A percentile compares a stretch with the other conserved stretches of the same genome.
Conservation (phyloP, 2,888 invertebrate species). For the Tenodera sinensis region DNA sequence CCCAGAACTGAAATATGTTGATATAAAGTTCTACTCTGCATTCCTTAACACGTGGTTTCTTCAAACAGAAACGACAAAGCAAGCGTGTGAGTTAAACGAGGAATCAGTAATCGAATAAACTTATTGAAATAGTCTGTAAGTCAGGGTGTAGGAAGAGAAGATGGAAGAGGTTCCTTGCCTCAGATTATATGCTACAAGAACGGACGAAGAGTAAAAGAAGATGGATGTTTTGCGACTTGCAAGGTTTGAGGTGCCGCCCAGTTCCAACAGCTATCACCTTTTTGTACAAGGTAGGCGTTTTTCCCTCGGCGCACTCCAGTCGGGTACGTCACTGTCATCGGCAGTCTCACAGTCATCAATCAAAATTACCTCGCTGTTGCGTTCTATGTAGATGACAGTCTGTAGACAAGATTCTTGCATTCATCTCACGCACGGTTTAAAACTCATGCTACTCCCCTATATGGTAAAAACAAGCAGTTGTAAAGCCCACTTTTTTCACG, state of each 20-base stretch:
- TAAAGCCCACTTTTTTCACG: neutral
- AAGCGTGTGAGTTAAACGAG: no score
- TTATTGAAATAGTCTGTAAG: no score
- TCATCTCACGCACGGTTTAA: neutral
- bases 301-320: neutral
- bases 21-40: no score
- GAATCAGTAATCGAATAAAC: no score
- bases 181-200: neutral
- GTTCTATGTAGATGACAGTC: neutral
- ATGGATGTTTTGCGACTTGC: neutral
- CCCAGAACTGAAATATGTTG: no score
- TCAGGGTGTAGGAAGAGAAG: no score
- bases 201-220: neutral
- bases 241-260: neutral
- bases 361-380: slow-evolving; percentile 5
- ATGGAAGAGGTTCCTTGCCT: no score
- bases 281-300: neutral
- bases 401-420: neutral
- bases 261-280: neutral
- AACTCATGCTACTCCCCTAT: neutral
- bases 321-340: slow-evolving; percentile 17
- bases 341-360: slow-evolving; percentile 4
- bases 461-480: neutral
- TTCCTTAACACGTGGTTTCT: no score
- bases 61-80: no score